Base-by-base conservation (phyloP, 1,140 invertebrate genomes). In the Lepidurus packardi region DNA sequence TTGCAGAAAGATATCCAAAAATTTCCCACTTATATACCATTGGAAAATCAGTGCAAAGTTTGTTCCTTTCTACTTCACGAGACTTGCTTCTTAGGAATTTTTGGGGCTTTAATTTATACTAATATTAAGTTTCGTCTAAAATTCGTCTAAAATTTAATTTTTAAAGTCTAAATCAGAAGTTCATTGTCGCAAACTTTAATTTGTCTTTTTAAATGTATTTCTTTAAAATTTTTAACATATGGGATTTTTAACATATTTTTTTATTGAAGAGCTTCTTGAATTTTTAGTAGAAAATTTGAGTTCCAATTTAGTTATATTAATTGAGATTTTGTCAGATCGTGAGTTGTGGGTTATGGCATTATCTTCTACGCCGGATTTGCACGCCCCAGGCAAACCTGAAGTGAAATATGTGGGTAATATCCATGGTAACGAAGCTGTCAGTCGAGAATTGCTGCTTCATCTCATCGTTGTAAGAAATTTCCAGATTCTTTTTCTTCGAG, bases 331-430 rank as follows among this genome's bases (percentile, higher is more conserved):
- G 82, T 73, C 81, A 93, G 92, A 93, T 80, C 89, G 94, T 43
- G 94, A 97, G 82, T 88, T 98, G 11, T 97, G 95, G 95, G 95
- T 97, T 43, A 91, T 98, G 90, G 93, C 97, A 74, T 92, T 98
- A 24, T 94, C 94, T 0, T 90, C 91, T 53, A 95, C 91, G 53
- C 95, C 91, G 0, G 93, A 92, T 84, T 94, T 93, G 84, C 94
- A 94, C 84, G 94, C 93, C 90, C 90, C n/a, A 34, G 43, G 76
- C 47, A 77, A 43, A 80, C 88, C 88, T 9, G 86, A 88, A 83
- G 83, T 91, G 79, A 90, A 90, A 84, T 89, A 88, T 82, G 86
- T 90, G 41, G 89, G 84, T 6, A 90, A 90, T 82, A 90, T 90
- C 85, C 89, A 90, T 82, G 89, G 90, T n/a, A 89, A 90, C 83